Conservation (phyloP, 2,113 vertebrate species). For the Phodopus roborovskii region DNA sequence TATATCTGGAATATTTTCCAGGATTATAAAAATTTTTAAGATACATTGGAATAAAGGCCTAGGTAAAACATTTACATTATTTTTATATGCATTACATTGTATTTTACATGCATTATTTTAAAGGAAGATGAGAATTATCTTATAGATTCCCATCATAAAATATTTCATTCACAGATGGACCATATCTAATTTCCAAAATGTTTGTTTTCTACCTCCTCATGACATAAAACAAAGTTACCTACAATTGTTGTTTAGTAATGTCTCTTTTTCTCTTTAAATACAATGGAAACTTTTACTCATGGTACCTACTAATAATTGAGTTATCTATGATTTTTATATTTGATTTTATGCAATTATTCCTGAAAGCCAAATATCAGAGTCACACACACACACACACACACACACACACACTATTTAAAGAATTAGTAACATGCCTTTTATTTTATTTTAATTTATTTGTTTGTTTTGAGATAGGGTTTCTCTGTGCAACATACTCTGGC, state of each 20-base stretch:
- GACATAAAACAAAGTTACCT: constrained; percentile 57
- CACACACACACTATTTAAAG: constrained; percentile 14
- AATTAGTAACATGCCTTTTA: background rate
- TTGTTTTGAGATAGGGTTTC: background rate
- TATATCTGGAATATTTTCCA: constrained; percentile 66
- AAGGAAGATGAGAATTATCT: constrained; percentile 50
- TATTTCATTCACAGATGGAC: constrained; percentile 46
- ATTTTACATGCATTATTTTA: constrained; percentile 56
- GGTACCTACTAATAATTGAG: constrained; percentile 35
- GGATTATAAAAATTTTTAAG: constrained; percentile 66
- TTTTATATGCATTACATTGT: constrained; percentile 6
- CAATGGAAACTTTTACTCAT: constrained; percentile 30
- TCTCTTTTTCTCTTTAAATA: constrained; percentile 43
- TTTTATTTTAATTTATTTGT: background rate
- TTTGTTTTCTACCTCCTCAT: constrained; percentile 42
- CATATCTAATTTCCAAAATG: constrained; percentile 38
- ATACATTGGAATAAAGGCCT: constrained; percentile 50
- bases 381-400: background rate
- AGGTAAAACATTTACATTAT: constrained; percentile 58
- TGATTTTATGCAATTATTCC: constrained; percentile 48
- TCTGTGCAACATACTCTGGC: background rate
- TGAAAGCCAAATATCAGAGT: constrained; percentile 43
- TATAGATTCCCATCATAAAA: constrained; percentile 62
- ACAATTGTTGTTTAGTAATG: constrained; percentile 40
- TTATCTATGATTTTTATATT: constrained; percentile 63